A percentile compares a stretch with the other conserved stretches of the same genome.
Evolutionary conservation across 2,797 vertebrate species (phyloP).

Genomic region (Eurystomus glaucurus): DNA sequence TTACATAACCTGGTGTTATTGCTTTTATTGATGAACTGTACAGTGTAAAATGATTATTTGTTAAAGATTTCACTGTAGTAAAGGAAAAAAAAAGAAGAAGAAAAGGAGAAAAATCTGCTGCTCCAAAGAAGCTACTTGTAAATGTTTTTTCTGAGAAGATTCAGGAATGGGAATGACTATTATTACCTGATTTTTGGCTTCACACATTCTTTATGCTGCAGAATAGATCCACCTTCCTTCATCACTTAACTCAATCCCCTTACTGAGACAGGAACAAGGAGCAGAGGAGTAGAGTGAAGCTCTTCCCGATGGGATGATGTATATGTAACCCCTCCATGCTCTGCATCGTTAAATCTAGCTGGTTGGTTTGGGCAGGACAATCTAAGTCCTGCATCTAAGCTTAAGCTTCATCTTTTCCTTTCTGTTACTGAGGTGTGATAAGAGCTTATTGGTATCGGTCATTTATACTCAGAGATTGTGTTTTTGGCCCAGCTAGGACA

Average conservation of each 20-base stretch:
- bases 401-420: neutral
- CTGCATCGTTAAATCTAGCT: neutral
- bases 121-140: conserved; percentile 25
- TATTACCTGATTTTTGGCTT: conserved; percentile 45
- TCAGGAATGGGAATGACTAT: conserved; percentile 46
- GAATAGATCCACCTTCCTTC: conserved; percentile 36
- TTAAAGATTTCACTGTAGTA: conserved; percentile 78
- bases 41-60: conserved; percentile 80
- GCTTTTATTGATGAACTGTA: conserved; percentile 81
- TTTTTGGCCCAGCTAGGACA: neutral
- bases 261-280: conserved; percentile 10
- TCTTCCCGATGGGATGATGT: neutral
- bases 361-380: neutral
- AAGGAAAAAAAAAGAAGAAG: neutral
- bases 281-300: conserved; percentile 22
- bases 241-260: conserved; percentile 29
- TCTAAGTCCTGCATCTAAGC: neutral
- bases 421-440: neutral
- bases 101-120: conserved; percentile 60
- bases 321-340: neutral
- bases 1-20: conserved; percentile 73
- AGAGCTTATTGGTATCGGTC: neutral
- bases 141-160: conserved; percentile 62
- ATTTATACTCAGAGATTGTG: neutral
- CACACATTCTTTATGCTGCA: conserved; percentile 25